Base-by-base conservation (phyloP, 2,888 invertebrate genomes). In the Cheilosia scutellata region DNA sequence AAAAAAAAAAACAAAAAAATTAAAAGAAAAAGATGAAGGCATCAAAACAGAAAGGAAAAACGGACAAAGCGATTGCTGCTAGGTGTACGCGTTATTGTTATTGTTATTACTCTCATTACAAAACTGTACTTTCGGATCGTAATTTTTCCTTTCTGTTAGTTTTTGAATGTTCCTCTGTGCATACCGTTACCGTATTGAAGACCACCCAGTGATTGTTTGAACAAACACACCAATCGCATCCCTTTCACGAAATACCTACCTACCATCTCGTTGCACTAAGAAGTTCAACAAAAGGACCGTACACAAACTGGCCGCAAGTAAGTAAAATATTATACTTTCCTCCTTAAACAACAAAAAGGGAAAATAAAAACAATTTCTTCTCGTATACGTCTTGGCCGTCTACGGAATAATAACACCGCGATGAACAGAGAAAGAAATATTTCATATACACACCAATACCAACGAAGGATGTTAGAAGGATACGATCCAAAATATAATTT, bases 401-500 rank as follows among this genome's bases (percentile, higher is more conserved):
- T n/a, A 51, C 65, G 55, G 47, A 57, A 70, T 71, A 80, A 74
- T 74, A 79, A 79, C 72, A 79, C 49, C 49, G 25, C 27, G 51
- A 37, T 11, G 58, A 44, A 16, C 16, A 51, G 27, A 66, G 53
- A 57, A 68, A 62, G 25, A 42, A 71, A 60, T 66, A 70, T 27
- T 37, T 11, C 37, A 11, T 37, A 37, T 37, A 37, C 37, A 37
- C 4, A 65, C 49, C 16, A 5, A 63, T 44, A 29, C 42, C n/a
- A 42, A 53, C 70, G 75, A 82, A 82, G 86, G 82, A 86, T 77
- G 82, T 86, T 86, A 82, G 82, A 86, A 82, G 86, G 86, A 86
- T 86, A 72, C 86, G 86, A 86, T 76, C 80, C 72, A 72, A 86
- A 86, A 80, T 86, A 86, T 82, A 86, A 86, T 86, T 86, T 86